phyloP scores from a whole-genome alignment of 1,140 invertebrate species.

The Dysdera silvatica region DNA sequence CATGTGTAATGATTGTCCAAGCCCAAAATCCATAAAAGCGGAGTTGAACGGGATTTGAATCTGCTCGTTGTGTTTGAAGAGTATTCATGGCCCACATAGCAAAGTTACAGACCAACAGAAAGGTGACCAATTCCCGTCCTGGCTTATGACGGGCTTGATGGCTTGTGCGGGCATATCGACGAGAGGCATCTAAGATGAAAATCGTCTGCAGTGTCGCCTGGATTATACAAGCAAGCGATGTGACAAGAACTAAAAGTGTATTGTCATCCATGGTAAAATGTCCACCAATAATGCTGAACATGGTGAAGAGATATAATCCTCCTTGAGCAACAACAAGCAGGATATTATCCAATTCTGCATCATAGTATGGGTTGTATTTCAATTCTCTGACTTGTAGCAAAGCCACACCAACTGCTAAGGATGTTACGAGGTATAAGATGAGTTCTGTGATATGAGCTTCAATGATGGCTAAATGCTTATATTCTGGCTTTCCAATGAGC shows the following conservation, averaged over 20 bases:
- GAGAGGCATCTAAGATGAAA: constrained; percentile 84
- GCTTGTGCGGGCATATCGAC: constrained; percentile 62
- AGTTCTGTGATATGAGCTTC: constrained; percentile 87
- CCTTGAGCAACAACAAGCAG: constrained; percentile 83
- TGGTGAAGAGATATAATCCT: constrained; percentile 86
- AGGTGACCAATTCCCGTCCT: constrained; percentile 79
- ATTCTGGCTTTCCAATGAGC: constrained; percentile 72
- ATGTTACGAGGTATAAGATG: constrained; percentile 68
- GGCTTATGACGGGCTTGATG: constrained; percentile 74
- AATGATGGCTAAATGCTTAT: constrained; percentile 70
- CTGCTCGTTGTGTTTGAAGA: constrained; percentile 76
- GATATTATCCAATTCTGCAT: constrained; percentile 85
- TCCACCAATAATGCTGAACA: constrained; percentile 82
- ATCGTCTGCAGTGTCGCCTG: constrained; percentile 84
- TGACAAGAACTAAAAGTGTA: constrained; percentile 71
- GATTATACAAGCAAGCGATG: constrained; percentile 55
- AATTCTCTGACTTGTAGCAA: constrained; percentile 70
- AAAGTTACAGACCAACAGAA: constrained; percentile 77
- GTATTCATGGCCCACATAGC: constrained; percentile 93
- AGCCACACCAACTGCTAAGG: constrained; percentile 68
- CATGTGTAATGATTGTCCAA: constrained; percentile 93
- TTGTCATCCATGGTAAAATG: constrained; percentile 74
- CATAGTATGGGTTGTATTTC: constrained; percentile 51
- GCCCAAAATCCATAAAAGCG: constrained; percentile 86
- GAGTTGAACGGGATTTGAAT: constrained; percentile 81